Percentiles rank a stretch among this genome's conserved stretches.
Conservation (phyloP, 2,113 vertebrate species). For the Stercorarius parasiticus region DNA sequence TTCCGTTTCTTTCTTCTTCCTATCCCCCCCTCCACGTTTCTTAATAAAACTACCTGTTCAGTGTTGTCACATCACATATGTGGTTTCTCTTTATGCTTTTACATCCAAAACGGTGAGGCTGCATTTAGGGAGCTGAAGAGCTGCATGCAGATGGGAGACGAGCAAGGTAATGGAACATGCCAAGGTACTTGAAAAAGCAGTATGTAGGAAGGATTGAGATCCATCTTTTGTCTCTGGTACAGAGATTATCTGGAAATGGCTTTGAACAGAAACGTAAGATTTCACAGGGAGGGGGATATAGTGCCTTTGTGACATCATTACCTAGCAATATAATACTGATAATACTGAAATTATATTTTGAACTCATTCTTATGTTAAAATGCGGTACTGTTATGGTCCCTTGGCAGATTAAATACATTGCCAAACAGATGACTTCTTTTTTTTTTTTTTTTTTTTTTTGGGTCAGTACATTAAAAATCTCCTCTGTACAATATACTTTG, state of each 20-base stretch:
- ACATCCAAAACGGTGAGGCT: not conserved
- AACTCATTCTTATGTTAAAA: not conserved
- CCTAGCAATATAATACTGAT: not conserved
- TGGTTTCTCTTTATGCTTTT: not conserved
- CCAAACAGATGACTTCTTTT: not conserved
- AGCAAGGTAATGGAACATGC: not conserved
- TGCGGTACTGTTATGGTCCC: not conserved
- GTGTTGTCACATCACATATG: not conserved
- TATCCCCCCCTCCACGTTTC: not conserved
- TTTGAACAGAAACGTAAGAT: conserved; percentile 12
- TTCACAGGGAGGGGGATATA: not conserved
- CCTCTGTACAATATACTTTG: not conserved
- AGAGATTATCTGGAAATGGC: not conserved
- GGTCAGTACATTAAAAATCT: not conserved
- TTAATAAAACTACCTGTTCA: not conserved
- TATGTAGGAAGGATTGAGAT: not conserved
- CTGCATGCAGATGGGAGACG: not conserved
- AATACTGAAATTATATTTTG: not conserved
- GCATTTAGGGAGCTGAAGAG: not conserved
- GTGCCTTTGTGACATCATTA: not conserved
- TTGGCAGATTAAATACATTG: not conserved
- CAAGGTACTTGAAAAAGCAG: not conserved
- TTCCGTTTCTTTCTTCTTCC: not conserved
- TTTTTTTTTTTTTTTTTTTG: not conserved
- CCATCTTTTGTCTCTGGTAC: not conserved